Evolutionary conservation across 2,113 vertebrate genomes (phyloP).

Genomic region (Natator depressus): DNA sequence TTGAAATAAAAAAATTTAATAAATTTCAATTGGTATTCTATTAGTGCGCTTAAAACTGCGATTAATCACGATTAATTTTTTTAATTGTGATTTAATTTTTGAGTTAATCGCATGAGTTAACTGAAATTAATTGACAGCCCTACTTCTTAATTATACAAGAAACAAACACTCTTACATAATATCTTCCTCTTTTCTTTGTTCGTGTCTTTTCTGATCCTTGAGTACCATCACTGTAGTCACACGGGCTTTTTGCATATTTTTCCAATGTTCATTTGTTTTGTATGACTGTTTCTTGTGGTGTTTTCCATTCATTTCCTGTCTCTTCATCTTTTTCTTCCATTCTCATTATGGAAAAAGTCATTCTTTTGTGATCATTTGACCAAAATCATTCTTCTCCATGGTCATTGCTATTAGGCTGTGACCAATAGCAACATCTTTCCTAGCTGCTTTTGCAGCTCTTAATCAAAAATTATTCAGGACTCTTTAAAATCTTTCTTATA

Average conservation of each 20-base stretch:
- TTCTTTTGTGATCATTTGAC: not conserved
- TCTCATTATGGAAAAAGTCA: not conserved
- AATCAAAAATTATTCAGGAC: not conserved
- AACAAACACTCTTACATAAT: not conserved
- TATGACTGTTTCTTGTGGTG: not conserved
- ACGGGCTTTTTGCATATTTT: not conserved
- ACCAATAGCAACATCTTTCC: not conserved
- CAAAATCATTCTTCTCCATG: not conserved
- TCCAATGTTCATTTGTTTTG: not conserved
- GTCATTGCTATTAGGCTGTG: not conserved
- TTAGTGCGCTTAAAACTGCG: too few species aligned
- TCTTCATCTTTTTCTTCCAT: not conserved
- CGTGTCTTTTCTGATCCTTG: not conserved
- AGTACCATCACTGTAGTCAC: not conserved
- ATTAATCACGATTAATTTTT: too few species aligned
- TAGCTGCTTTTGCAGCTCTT: not conserved
- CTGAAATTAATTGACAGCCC: too few species aligned
- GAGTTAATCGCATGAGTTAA: too few species aligned
- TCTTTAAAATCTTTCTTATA: not conserved
- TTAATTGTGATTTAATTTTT: too few species aligned
- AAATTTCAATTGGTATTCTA: too few species aligned
- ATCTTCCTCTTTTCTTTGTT: not conserved
- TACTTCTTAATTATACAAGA: too few species aligned
- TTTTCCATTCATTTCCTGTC: not conserved
- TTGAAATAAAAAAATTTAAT: too few species aligned